Evolutionary conservation across 2,113 vertebrate genomes (phyloP).

Genomic region (Hippocampus comes): DNA sequence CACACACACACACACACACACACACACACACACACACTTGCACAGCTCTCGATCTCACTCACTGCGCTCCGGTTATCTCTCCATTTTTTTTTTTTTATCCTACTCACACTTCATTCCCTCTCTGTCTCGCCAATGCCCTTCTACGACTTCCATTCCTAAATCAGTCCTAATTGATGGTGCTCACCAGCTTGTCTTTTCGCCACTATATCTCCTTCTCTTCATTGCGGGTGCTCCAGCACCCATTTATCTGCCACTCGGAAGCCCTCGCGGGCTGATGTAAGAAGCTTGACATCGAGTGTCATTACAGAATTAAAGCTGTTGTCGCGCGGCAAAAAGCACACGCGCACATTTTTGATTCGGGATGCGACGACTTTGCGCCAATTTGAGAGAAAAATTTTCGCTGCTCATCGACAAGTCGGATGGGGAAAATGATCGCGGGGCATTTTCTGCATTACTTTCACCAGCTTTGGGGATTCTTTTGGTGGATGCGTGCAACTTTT

Average conservation of each 20-base stretch:
- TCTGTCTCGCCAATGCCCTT: slow-evolving; percentile 1
- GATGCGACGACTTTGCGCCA: background rate
- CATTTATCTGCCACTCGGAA: slow-evolving; percentile 24
- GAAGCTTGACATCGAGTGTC: background rate
- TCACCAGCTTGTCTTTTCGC: slow-evolving; percentile 18
- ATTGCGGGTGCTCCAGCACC: background rate
- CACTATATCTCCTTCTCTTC: slow-evolving; percentile 3
- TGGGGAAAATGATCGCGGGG: background rate
- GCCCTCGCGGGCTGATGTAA: slow-evolving; percentile 5
- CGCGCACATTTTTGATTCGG: background rate
- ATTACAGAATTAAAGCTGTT: background rate
- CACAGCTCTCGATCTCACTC: background rate
- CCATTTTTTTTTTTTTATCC: slow-evolving; percentile 3
- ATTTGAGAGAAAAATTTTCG: background rate
- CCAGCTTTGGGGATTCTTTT: too few relatives aligned
- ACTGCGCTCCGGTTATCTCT: background rate
- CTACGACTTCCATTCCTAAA: slow-evolving; percentile 5
- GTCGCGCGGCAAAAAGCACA: background rate
- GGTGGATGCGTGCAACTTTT: too few relatives aligned
- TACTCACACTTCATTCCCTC: background rate
- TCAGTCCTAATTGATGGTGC: slow-evolving; percentile 13
- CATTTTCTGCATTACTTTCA: background rate
- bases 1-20: background rate
- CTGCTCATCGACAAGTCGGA: background rate
- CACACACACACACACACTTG: background rate